phyloP scores from a whole-genome alignment of 2,888 invertebrate genomes.

The Orthosia gothica region DNA sequence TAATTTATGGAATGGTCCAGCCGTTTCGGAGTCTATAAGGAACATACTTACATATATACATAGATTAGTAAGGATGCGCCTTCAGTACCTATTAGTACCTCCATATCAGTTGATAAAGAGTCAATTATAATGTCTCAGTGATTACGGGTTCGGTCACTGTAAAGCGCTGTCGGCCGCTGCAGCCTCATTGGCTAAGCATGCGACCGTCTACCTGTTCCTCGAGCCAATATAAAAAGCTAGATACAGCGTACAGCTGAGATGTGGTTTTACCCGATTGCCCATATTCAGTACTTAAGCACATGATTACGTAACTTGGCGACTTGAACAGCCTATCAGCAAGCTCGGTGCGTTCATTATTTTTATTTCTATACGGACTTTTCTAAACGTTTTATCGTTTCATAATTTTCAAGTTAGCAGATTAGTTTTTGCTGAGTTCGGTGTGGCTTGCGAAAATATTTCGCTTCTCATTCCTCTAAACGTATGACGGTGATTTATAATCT shows the following conservation, averaged over 20 bases:
- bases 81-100: conserved; percentile 17
- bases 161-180: conserved; percentile 54
- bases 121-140: conserved; percentile 64
- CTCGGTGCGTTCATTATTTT: conserved; percentile 34
- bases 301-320: conserved; percentile 52
- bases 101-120: conserved; percentile 50
- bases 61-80: no score
- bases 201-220: conserved; percentile 78
- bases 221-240: conserved; percentile 61
- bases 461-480: conserved; percentile 27
- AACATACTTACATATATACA: no score
- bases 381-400: conserved; percentile 40
- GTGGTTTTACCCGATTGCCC: conserved; percentile 66
- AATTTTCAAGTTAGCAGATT: conserved; percentile 46
- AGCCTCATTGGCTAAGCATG: conserved; percentile 80
- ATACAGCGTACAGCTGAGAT: conserved; percentile 64
- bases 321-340: conserved; percentile 29
- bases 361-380: conserved; percentile 38
- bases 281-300: conserved; percentile 55
- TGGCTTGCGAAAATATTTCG: conserved; percentile 36
- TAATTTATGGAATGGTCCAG: no score
- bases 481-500: conserved; percentile 45
- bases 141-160: conserved; percentile 50
- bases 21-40: no score
- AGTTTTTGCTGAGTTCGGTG: conserved; percentile 46